A percentile compares a stretch with the other conserved stretches of the same genome.
Conservation (phyloP, 2,797 vertebrate species). For the Hippoglossus hippoglossus region DNA sequence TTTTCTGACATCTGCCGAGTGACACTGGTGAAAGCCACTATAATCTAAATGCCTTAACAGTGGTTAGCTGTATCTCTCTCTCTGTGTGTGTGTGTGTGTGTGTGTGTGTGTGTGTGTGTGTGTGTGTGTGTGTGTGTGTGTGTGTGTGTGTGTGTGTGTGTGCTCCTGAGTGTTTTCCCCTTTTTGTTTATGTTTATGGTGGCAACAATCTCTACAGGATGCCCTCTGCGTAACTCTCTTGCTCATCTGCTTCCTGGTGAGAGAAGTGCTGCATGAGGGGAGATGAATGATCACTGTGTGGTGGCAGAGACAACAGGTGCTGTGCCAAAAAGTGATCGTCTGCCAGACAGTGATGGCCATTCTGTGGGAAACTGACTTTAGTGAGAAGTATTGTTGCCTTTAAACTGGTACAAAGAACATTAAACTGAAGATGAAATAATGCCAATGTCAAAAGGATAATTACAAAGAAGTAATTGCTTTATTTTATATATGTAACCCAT, state of each 20-base stretch:
- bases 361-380: too few relatives aligned
- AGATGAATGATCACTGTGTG: not conserved
- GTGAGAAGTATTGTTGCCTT: too few relatives aligned
- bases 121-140: slow-evolving; percentile 15
- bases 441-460: too few relatives aligned
- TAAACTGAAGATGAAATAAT: too few relatives aligned
- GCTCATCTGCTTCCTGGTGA: slow-evolving; percentile 34
- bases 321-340: too few relatives aligned
- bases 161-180: slow-evolving; percentile 20
- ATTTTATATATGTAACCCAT: too few relatives aligned
- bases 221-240: slow-evolving; percentile 33
- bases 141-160: not conserved
- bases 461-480: too few relatives aligned
- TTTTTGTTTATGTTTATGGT: slow-evolving; percentile 25
- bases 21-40: slow-evolving; percentile 2
- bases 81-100: slow-evolving; percentile 18
- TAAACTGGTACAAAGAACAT: too few relatives aligned
- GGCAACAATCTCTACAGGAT: slow-evolving; percentile 25
- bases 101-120: too few relatives aligned
- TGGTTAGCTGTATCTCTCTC: not conserved
- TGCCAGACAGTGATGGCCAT: too few relatives aligned
- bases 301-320: too few relatives aligned
- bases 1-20: slow-evolving; percentile 15
- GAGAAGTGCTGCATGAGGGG: slow-evolving; percentile 4
- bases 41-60: slow-evolving; percentile 21